Evolutionary conservation across 2,113 vertebrate species (phyloP), one percentile per base, ranked within the genome.

Genomic region (Amphiprion percula): DNA sequence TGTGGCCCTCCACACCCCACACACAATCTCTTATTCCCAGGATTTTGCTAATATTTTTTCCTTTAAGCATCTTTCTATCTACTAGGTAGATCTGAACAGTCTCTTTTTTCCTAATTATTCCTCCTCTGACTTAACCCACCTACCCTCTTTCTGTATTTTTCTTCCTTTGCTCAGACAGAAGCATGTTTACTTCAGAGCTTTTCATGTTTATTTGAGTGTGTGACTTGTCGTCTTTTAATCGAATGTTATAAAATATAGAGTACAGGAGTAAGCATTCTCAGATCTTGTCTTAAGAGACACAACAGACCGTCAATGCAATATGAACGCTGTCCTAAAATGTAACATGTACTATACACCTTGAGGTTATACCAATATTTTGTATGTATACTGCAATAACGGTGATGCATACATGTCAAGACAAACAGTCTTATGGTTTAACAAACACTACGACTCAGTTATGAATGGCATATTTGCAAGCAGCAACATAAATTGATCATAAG

Each of bases 211-310:
- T 86, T 86, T 87, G 24, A 84, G 72, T 67, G 58, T 84, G 70
- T 63, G 86, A 64, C 55, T 64, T n/a, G 6, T 46, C 37, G 76
- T 69, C 78, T 90, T 92, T 84, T 77, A 90, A 74, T 24, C 24
- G 2, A 67, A 58, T 39, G 33, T 56, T 52, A 89, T 87, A 71
- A 86, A 92, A 90, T 74, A 79, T 76, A 37, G 60, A 80, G 63
- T 73, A 86, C 41, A n/a, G 39, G 30, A 52, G 16, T 4, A 9
- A 4, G 37, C 16, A 41, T 66, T 75, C 63, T 75, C 46, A 79
- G 60, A 84, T 78, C 33, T 69, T 64, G 53, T 68, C 61, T 79
- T n/a, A 50, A 58, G 39, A 30, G 62, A 58, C 62, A 53, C 33
- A 68, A 47, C 16, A 52, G 30, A 64, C 4, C 24, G 37, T 14